Conservation (phyloP, 1,140 invertebrate genomes). For the Archegozetes longisetosus region DNA sequence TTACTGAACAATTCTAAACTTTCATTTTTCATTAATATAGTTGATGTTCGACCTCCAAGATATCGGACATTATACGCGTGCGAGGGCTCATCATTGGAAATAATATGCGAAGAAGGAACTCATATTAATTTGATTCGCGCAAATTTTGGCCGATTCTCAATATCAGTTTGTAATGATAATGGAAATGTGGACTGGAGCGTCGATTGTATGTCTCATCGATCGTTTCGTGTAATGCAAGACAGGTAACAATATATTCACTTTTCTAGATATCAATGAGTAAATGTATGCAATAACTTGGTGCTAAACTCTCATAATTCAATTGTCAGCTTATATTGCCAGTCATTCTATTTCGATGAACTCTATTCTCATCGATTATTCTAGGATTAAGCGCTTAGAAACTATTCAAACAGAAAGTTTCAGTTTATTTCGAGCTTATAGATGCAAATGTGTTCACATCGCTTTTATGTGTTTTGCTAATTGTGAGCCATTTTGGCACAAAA, state of each 20-base stretch:
- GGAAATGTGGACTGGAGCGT: conserved; percentile 93
- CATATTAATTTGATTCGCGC: conserved; percentile 80
- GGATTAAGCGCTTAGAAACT: no score
- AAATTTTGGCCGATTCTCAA: conserved; percentile 87
- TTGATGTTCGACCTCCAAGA: conserved; percentile 21
- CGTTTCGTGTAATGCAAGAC: conserved; percentile 32
- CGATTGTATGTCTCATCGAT: conserved; percentile 67
- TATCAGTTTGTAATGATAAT: conserved; percentile 89
- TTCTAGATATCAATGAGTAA: neutral
- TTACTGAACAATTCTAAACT: no score
- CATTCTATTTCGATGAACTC: no score
- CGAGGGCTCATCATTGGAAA: conserved; percentile 70
- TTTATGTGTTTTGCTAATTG: no score
- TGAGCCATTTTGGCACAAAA: no score
- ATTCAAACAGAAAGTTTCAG: no score
- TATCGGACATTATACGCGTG: conserved; percentile 85
- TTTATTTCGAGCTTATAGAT: no score
- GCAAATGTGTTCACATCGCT: no score
- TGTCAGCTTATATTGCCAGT: neutral
- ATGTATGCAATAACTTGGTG: no score
- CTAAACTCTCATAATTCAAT: neutral
- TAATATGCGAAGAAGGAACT: conserved; percentile 68
- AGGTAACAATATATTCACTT: conserved; percentile 26
- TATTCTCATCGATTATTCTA: no score
- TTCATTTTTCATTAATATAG: no score